Conservation (phyloP, 2,797 vertebrate genomes). For the Dicrostonyx torquatus region DNA sequence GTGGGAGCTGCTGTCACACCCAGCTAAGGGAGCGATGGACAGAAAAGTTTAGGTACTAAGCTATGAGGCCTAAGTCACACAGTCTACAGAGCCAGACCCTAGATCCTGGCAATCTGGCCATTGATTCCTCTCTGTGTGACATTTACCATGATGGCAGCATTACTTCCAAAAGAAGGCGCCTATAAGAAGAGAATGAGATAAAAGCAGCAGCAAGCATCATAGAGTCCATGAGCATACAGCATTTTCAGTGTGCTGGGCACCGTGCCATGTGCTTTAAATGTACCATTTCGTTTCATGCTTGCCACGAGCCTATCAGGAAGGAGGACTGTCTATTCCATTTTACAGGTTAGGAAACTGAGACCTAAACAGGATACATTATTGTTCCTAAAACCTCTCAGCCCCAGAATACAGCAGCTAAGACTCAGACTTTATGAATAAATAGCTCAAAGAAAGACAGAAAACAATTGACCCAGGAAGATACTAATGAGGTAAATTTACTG, state of each 20-base stretch:
- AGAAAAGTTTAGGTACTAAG: background rate
- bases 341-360: slow-evolving; percentile 33
- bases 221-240: background rate
- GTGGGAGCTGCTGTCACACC: background rate
- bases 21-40: background rate
- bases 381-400: background rate
- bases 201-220: background rate
- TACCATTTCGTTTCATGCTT: background rate
- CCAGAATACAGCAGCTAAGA: background rate
- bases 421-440: background rate
- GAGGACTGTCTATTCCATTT: background rate
- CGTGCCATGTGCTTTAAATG: background rate
- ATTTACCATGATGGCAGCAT: background rate
- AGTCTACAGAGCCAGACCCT: background rate
- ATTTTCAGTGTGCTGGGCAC: background rate
- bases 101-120: background rate
- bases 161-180: background rate
- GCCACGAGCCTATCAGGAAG: background rate
- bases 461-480: background rate
- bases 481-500: background rate
- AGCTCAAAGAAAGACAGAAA: slow-evolving; percentile 2
- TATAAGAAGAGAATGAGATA: background rate
- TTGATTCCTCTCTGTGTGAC: background rate
- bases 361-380: background rate
- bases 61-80: background rate